A percentile compares a stretch with the other conserved stretches of the same genome.
phyloP scores from a whole-genome alignment of 2,113 vertebrate genomes.

The Puma concolor region DNA sequence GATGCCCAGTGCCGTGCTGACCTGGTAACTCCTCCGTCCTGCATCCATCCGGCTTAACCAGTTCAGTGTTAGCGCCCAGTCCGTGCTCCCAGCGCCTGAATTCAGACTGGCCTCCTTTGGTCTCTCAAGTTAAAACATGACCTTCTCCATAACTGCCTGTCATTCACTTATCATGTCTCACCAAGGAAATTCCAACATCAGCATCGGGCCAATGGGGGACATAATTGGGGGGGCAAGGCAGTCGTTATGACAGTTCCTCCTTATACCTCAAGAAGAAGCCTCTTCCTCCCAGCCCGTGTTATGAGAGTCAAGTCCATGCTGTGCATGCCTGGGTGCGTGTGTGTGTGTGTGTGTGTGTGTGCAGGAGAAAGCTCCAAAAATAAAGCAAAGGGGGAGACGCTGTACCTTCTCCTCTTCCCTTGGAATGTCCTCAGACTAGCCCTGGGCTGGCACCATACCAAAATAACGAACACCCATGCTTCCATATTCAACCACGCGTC shows the following conservation, averaged over 20 bases:
- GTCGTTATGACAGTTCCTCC: background rate
- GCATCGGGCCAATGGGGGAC: background rate
- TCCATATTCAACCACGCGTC: background rate
- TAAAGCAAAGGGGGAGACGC: background rate
- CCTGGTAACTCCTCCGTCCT: background rate
- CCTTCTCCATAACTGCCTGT: background rate
- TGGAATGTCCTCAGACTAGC: background rate
- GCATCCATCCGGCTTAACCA: background rate
- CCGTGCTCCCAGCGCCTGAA: background rate
- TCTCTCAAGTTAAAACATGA: constrained; percentile 24
- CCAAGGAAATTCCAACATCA: background rate
- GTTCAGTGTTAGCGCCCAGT: background rate
- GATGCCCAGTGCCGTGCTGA: background rate
- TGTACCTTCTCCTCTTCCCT: background rate
- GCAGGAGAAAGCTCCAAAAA: background rate
- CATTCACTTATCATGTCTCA: background rate
- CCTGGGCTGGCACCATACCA: background rate
- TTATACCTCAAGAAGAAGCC: background rate
- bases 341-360: background rate
- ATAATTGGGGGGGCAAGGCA: background rate
- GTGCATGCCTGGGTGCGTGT: background rate
- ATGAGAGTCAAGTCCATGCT: background rate
- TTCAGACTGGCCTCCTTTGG: background rate
- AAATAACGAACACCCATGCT: background rate
- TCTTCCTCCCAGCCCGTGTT: background rate